Percentiles rank a stretch among this genome's conserved stretches.
These are phyloP conservation scores for Schizopygopsis pylzovi DNA, from an alignment of 2,797 vertebrate genomes.

Conservation along the genomic window DNA sequence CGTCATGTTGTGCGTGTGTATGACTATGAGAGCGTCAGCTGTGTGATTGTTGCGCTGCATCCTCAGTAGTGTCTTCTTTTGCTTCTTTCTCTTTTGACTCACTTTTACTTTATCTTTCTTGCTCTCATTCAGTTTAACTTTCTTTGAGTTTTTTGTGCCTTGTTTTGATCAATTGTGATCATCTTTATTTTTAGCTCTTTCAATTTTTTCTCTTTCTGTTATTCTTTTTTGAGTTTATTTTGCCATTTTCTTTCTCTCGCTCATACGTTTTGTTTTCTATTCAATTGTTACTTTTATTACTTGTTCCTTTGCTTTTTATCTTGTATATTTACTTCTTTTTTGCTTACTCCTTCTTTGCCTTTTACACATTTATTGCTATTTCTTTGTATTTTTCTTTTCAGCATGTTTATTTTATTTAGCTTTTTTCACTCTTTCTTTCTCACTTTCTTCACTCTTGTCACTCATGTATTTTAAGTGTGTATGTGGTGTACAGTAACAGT, in stretches of 20 bases:
- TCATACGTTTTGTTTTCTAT: neutral
- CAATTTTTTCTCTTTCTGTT: neutral
- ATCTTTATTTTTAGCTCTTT: neutral
- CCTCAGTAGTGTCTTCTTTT: constrained; percentile 56
- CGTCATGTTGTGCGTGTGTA: neutral
- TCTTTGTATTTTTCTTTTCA: neutral
- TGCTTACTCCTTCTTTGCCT: neutral
- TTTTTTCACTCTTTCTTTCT: constrained; percentile 13
- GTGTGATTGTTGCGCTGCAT: constrained; percentile 61
- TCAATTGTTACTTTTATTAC: neutral
- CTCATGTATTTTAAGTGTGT: neutral
- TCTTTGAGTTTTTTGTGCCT: neutral
- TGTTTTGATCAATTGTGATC: neutral
- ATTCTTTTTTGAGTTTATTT: neutral
- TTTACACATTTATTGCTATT: neutral
- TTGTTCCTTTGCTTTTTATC: neutral
- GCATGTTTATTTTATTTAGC: neutral
- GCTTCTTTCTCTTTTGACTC: neutral
- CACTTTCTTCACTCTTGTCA: neutral
- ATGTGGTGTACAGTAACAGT: constrained; percentile 38
- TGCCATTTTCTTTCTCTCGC: neutral
- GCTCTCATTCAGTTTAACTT: neutral
- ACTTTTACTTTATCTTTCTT: no score
- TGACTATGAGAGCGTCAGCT: constrained; percentile 32
- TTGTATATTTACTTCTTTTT: neutral